Conservation (phyloP, 92 coral and sea anemone species). For the Chrysogorgia sp. region DNA sequence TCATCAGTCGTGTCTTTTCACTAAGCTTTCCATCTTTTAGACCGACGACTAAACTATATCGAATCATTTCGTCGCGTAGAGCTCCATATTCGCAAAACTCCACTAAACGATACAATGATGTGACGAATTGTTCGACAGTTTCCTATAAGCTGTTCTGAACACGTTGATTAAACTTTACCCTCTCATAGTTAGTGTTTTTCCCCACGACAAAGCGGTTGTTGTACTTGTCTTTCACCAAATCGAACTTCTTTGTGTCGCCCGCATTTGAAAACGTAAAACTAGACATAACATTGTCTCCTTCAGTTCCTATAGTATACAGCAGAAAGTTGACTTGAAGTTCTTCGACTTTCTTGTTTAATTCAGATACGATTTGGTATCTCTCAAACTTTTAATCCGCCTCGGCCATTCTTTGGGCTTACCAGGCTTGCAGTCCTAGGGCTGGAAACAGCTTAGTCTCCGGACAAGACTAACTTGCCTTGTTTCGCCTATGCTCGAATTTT, state of each 20-base stretch:
- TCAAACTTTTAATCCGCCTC: conserved; percentile 42
- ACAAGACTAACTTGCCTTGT: too few species aligned
- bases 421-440: conserved; percentile 18
- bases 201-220: conserved; percentile 32
- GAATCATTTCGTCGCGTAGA: neutral
- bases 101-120: conserved; percentile 3
- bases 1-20: conserved; percentile 69
- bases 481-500: too few species aligned
- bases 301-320: conserved; percentile 38
- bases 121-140: conserved; percentile 49
- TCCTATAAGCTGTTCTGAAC: conserved; percentile 40
- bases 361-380: conserved; percentile 35
- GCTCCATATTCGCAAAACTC: conserved; percentile 28
- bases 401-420: conserved; percentile 40
- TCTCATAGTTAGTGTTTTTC: conserved; percentile 47
- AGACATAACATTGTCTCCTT: conserved; percentile 40
- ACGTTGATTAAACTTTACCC: conserved; percentile 58
- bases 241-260: conserved; percentile 32
- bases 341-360: conserved; percentile 36
- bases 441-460: too few species aligned
- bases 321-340: conserved; percentile 38
- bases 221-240: conserved; percentile 53
- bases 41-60: neutral
- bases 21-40: too few species aligned
- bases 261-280: conserved; percentile 20